These are phyloP conservation scores for Drosophila parthenogenetica DNA, from an alignment of 2,888 invertebrate species.

Conservation along the genomic window DNA sequence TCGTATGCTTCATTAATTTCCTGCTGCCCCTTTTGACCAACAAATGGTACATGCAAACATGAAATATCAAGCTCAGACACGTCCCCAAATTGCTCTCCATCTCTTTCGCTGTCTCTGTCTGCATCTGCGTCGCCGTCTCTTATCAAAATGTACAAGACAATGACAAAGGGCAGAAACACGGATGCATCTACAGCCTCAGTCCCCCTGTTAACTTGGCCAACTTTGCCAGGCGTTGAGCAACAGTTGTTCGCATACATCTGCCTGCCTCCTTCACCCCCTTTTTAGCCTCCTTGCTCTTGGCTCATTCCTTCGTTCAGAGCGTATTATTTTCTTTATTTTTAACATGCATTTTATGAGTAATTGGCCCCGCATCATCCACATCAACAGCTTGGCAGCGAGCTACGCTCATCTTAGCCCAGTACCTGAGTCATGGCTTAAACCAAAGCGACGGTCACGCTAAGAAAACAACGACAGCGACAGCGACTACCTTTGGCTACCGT, in stretches of 20 bases:
- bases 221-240: conserved; percentile 68
- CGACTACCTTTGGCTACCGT: conserved; percentile 71
- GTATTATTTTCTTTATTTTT: conserved; percentile 53
- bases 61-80: conserved; percentile 67
- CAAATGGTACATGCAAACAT: conserved; percentile 70
- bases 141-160: conserved; percentile 80
- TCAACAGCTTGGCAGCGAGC: conserved; percentile 55
- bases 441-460: conserved; percentile 16
- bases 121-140: conserved; percentile 54
- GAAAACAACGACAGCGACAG: conserved; percentile 32
- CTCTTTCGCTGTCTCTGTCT: too few species aligned
- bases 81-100: conserved; percentile 70
- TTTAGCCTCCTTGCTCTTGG: too few species aligned
- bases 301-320: not conserved
- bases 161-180: conserved; percentile 79
- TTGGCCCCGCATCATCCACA: conserved; percentile 74
- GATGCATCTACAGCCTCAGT: conserved; percentile 17
- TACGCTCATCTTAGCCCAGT: conserved; percentile 32
- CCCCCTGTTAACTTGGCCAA: conserved; percentile 35
- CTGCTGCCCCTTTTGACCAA: not conserved
- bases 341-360: conserved; percentile 81
- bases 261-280: too few species aligned
- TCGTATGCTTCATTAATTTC: conserved; percentile 49
- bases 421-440: conserved; percentile 64
- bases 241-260: conserved; percentile 68